Base-by-base conservation (phyloP, 2,888 invertebrate species). In the Nemotelus nigrinus region DNA sequence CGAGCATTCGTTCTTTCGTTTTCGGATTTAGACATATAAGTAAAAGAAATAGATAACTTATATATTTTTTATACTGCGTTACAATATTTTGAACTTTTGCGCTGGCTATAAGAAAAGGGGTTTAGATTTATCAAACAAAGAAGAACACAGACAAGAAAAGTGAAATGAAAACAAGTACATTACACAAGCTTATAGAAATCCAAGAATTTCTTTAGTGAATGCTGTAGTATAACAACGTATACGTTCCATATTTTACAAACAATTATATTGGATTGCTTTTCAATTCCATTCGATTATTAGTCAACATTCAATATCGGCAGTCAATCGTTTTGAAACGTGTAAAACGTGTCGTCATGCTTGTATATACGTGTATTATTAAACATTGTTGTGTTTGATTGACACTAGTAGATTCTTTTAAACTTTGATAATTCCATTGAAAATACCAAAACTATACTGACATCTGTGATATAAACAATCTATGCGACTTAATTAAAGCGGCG, bases 381-480 rank as follows among this genome's bases (percentile, higher is more conserved):
- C 60, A 25, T 57, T 44, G 47, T 74, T 74, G 39, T 39, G 60
- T 47, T 58, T 4, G 43, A 10, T 25, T 25, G 60, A 72, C 47
- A 39, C 60, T n/a, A 74, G 74, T 74, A 60, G 74, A 60, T 1
- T 48, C 43, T 60, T 74, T 74, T 74, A 60, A 74, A 74, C 50
- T 74, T 74, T 60, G 74, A 60, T 74, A 72, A 72, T 72, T 57
- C 25, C 45, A 45, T 58, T 70, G n/a, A 72, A n/a, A 74, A 74
- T 48, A 74, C 74, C 63, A 74, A 70, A 72, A 72, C 74, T 48
- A 60, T 74, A 74, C 60, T 74, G 58, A 74, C 60, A 74, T 74
- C 74, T 74, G 74, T 74, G 74, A 74, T 74, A 70, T n/a, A 48
- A 67, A 67, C n/a, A 74, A 72, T 63, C 74, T 45, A 74, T 74